Evolutionary conservation across 2,113 vertebrate species (phyloP).

Genomic region (Candoia aspera): DNA sequence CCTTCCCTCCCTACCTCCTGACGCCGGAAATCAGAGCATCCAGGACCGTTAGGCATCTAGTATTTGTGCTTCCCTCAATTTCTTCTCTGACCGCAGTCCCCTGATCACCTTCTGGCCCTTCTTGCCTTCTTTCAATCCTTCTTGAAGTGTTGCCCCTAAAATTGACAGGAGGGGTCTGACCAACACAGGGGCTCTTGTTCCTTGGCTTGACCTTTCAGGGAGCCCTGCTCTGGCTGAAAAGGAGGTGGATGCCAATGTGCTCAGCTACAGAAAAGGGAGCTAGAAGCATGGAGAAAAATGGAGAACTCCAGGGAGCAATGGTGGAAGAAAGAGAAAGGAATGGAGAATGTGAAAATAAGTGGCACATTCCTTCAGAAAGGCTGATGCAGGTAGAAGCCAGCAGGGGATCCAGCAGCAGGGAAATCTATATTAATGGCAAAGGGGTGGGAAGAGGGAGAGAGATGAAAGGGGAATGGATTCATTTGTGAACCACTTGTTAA

Average conservation of each 20-base stretch:
- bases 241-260: not conserved
- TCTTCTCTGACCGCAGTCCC: not conserved
- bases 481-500: constrained; percentile 16
- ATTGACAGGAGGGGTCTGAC: not conserved
- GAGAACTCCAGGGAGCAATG: not conserved
- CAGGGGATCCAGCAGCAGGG: not conserved
- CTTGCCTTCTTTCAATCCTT: not conserved
- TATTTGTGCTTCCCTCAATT: not conserved
- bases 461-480: constrained; percentile 8
- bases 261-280: not conserved
- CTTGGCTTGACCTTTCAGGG: not conserved
- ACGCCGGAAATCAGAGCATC: not conserved
- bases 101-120: not conserved
- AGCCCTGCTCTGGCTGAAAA: not conserved
- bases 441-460: not conserved
- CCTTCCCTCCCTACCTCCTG: not conserved
- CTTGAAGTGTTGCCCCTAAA: not conserved
- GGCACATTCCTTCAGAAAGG: not conserved
- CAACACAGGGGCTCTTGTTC: not conserved
- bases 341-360: constrained; percentile 1
- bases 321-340: not conserved
- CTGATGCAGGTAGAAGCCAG: not conserved
- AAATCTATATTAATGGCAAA: not conserved
- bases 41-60: not conserved
- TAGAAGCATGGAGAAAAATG: not conserved